Evolutionary conservation across 2,888 invertebrate species (phyloP).

Genomic region (Drosophila falleni): DNA sequence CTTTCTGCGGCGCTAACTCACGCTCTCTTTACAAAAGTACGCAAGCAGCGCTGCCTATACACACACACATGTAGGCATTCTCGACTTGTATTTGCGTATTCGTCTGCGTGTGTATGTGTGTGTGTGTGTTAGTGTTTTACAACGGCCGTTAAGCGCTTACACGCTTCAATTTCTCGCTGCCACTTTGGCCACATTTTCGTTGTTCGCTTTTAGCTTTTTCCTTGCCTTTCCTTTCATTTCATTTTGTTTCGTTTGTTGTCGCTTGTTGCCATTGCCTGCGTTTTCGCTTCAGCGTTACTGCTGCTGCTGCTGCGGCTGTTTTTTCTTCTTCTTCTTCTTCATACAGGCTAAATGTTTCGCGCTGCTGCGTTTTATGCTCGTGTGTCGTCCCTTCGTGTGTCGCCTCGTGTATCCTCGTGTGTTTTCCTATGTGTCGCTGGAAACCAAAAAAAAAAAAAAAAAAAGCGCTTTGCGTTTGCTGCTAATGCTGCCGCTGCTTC

Average conservation of each 20-base stretch:
- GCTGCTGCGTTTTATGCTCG: conserved; percentile 32
- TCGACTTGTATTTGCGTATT: no score
- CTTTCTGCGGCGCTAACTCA: conserved; percentile 7
- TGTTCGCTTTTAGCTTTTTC: conserved; percentile 41
- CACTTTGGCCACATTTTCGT: conserved; percentile 63
- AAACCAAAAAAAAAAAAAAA: conserved; percentile 11
- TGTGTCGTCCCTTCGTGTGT: conserved; percentile 32
- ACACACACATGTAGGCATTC: no score
- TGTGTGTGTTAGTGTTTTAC: conserved; percentile 51
- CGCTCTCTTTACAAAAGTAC: neutral
- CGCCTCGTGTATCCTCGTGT: conserved; percentile 22
- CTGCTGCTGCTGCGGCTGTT: conserved; percentile 3
- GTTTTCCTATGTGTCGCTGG: conserved; percentile 13
- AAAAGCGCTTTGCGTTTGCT: conserved; percentile 14
- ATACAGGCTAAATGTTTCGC: conserved; percentile 8
- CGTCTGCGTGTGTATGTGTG: neutral
- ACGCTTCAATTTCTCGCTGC: conserved; percentile 76
- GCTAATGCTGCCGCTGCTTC: conserved; percentile 20
- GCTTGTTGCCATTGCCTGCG: conserved; percentile 50
- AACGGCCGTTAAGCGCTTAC: conserved; percentile 78
- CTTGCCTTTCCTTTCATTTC: neutral
- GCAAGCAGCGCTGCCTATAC: neutral
- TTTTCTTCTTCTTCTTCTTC: conserved; percentile 2
- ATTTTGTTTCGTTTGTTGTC: conserved; percentile 45
- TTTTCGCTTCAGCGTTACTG: conserved; percentile 20